A percentile compares a stretch with the other conserved stretches of the same genome.
phyloP scores from a whole-genome alignment of 2,113 vertebrate genomes.

The Dromaius novaehollandiae region DNA sequence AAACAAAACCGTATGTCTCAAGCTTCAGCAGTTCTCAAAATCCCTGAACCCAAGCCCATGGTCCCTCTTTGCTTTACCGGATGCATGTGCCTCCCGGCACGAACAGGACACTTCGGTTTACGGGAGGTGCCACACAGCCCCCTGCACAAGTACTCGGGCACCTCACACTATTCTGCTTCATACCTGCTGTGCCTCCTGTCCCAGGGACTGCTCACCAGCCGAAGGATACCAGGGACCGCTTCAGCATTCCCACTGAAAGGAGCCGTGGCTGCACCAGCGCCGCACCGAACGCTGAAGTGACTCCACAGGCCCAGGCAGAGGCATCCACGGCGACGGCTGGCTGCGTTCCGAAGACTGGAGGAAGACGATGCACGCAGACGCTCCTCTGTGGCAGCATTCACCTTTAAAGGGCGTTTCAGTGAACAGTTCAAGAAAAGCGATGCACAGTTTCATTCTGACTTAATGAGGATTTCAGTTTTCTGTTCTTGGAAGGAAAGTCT shows the following conservation, averaged over 20 bases:
- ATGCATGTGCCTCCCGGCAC: background rate
- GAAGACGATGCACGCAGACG: background rate
- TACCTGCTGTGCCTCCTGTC: no score
- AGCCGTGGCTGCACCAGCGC: no score
- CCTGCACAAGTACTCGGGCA: no score
- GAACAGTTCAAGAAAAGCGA: background rate
- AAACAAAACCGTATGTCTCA: background rate
- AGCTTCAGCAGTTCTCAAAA: background rate
- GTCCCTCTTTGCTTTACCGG: no score
- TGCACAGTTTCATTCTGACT: background rate
- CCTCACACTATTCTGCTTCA: no score
- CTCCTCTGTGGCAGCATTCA: background rate
- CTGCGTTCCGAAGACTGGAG: background rate
- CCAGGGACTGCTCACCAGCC: background rate
- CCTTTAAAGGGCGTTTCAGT: background rate
- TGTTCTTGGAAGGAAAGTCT: background rate
- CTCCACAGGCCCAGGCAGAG: background rate
- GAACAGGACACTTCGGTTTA: background rate
- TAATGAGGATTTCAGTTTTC: background rate
- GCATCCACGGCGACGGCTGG: background rate
- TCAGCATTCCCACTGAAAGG: background rate
- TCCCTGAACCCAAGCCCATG: no score
- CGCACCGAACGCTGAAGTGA: background rate
- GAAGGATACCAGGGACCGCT: background rate
- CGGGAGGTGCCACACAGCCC: no score